Percentiles rank a stretch among this genome's conserved stretches.
Evolutionary conservation across 2,888 invertebrate genomes (phyloP).

Genomic region (Cephus spinipes): DNA sequence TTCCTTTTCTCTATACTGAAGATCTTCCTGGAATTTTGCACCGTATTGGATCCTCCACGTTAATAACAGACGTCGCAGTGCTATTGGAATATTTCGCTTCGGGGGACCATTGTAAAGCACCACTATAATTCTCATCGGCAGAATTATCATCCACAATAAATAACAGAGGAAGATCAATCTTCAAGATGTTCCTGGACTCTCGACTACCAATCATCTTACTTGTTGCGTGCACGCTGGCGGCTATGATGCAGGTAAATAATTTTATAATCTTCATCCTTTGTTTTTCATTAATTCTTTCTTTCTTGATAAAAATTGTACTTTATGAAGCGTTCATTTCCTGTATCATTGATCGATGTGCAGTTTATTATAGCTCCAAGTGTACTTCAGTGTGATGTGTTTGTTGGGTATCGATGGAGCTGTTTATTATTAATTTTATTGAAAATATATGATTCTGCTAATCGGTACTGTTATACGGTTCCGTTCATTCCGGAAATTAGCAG

Average conservation of each 20-base stretch:
- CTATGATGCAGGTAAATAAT: slow-evolving; percentile 33
- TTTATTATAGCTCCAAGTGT: background rate
- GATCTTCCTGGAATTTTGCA: background rate
- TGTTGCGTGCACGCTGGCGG: slow-evolving; percentile 23
- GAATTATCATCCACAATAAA: background rate
- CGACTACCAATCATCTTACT: slow-evolving; percentile 32
- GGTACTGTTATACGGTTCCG: background rate
- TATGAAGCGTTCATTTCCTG: background rate
- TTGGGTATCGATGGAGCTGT: background rate
- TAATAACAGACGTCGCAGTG: background rate
- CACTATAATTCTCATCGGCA: background rate
- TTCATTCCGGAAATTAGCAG: background rate
- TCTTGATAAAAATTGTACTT: background rate
- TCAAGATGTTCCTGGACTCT: background rate
- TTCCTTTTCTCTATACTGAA: background rate
- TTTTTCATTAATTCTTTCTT: no score
- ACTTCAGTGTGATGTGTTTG: background rate
- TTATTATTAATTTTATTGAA: background rate
- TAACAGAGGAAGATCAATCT: background rate
- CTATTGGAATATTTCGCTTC: background rate
- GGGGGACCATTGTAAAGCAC: background rate
- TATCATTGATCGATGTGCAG: background rate
- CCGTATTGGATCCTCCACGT: background rate
- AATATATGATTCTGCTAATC: background rate
- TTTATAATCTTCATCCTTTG: background rate